A percentile compares a stretch with the other conserved stretches of the same genome.
These are phyloP conservation scores for Ammospiza maritima DNA, from an alignment of 2,797 vertebrate genomes.

Conservation along the genomic window DNA sequence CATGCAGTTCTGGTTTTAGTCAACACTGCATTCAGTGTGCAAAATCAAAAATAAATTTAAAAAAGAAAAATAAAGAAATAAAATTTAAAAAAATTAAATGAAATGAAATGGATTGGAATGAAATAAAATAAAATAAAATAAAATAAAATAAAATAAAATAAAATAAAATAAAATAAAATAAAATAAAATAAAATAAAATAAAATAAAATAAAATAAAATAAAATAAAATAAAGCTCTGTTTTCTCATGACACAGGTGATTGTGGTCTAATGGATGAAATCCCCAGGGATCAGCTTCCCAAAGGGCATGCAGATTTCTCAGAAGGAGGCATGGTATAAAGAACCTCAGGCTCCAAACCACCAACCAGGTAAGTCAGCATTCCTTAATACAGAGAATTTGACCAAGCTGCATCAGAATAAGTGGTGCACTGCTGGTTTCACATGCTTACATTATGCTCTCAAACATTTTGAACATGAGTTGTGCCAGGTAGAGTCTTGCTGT, in stretches of 20 bases:
- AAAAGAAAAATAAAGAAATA: neutral
- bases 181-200: neutral
- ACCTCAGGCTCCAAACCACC: neutral
- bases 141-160: neutral
- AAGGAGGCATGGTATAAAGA: neutral
- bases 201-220: neutral
- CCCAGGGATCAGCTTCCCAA: neutral
- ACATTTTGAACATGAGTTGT: neutral
- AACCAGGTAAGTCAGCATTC: neutral
- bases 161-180: neutral
- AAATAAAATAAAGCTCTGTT: neutral
- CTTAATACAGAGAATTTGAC: neutral
- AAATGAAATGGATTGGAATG: neutral
- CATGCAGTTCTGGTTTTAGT: neutral
- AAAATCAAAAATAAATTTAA: neutral
- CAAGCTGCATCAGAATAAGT: neutral
- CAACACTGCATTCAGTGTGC: neutral
- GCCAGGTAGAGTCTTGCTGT: neutral
- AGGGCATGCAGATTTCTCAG: neutral
- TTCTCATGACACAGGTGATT: neutral
- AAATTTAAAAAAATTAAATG: neutral
- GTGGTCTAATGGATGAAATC: neutral
- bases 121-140: neutral
- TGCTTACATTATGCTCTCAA: neutral
- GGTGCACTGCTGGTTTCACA: neutral